Base-by-base conservation (phyloP, 2,888 invertebrate species). In the Cosmorhoe ocellata region DNA sequence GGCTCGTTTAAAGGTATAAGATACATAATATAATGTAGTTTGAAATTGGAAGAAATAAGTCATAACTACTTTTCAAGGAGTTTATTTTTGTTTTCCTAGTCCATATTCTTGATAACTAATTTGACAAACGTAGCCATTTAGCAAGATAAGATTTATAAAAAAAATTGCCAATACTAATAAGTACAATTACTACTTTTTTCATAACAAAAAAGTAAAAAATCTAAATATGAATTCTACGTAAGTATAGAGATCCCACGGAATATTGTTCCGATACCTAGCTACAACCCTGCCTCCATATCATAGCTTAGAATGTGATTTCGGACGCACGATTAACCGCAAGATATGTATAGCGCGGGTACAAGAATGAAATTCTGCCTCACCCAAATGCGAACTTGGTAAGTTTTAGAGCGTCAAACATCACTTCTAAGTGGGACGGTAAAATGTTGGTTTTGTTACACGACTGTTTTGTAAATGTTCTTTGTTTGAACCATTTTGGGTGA, bases 311-410 rank as follows among this genome's bases (percentile, higher is more conserved):
- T 74, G 66, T 75, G 71, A 78, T 75, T 75, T 69, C 59, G 56
- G 67, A 68, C 65, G 71, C 71, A 66, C 76, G 73, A 77, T 77
- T 79, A 74, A 74, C 61, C 67, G 67, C 63, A 61, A 62, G 59
- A 61, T 66, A 68, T 63, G 60, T 61, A 64, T 64, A 60, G 59
- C 49, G 54, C 52, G 54, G 43, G 12, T 38, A 43, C 34, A 48
- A 53, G 48, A 61, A 59, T 69, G 62, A 50, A 44, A 61, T 58
- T 56, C 55, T 28, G 33, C 34, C 18, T 11, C 32, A n/a, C 42
- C 33, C 26, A 34, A 37, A 24, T 24, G 40, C 51, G 42, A 51
- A 48, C 41, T 53, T 43, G 34, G 48, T 44, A 49, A 53, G 53
- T 48, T 53, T 42, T 27, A 33, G 27, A 43, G 48, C 48, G 52